Evolutionary conservation across 2,113 vertebrate genomes (phyloP).

Genomic region (Pseudois nayaur): DNA sequence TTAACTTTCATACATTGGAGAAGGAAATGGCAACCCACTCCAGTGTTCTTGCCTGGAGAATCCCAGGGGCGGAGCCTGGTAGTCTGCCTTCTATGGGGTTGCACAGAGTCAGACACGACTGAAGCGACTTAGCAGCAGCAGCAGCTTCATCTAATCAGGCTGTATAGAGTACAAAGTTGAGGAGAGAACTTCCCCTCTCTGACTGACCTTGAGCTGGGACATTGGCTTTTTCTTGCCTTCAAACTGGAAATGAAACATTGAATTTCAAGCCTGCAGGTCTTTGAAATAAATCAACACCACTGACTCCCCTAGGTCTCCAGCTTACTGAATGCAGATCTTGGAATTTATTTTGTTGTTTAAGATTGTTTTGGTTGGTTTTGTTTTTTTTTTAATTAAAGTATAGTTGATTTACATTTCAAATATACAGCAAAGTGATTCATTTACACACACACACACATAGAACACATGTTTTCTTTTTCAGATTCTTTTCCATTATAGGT

Average conservation of each 20-base stretch:
- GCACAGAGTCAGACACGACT: no score
- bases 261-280: background rate
- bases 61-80: no score
- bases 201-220: background rate
- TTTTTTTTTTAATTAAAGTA: background rate
- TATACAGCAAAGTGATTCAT: background rate
- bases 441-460: background rate
- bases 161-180: background rate
- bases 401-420: background rate
- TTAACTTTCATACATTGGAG: no score
- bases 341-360: background rate
- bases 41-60: no score
- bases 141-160: background rate
- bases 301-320: background rate
- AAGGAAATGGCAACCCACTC: no score
- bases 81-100: no score
- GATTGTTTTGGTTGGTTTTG: background rate
- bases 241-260: background rate
- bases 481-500: background rate
- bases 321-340: background rate
- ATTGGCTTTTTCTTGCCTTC: background rate
- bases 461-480: background rate
- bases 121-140: no score
- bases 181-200: background rate
- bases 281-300: no score